Base-by-base conservation (phyloP, 2,888 invertebrate genomes). In the Noctua fimbriata region DNA sequence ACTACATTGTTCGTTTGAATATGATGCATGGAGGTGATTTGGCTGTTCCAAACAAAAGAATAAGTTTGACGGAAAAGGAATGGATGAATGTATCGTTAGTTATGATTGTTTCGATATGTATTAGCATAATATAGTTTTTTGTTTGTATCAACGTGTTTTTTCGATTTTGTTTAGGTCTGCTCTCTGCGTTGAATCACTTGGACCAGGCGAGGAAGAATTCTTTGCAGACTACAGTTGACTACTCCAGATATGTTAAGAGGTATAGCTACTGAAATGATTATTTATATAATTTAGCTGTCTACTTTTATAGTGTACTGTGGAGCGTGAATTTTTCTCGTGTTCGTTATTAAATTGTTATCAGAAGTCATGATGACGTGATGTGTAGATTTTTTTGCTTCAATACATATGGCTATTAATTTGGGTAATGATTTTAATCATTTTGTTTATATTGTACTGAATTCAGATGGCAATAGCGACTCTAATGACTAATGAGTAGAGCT, bases 201-300 rank as follows among this genome's bases (percentile, higher is more conserved):
- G 97, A 95, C 87, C 96, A 96, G 82, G 95, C 97, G 44, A 93
- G 97, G 80, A 95, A 97, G 92, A 97, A 97, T 90, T 97, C 97
- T 87, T 94, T 97, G 78, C 97, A 98, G 88, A 97, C 97, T n/a
- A 97, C 98, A 91, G 97, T 98, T 88, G 99, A 99, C 96, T 99
- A 99, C 96, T 98, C 98, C 67, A 98, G 98, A 96, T 99, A 99
- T 95, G 98, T 99, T 83, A 98, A 98, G 94, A 98, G 98, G 97
- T 97, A 94, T 78, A 58, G 84, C 87, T 89, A 82, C 88, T 88
- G 88, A 88, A 87, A 84, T 83, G 77, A 84, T 88, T 84, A 73
- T 83, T 80, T 80, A 81, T 82, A 79, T 86, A 86, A 90, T 90
- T 90, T 89, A 79, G 60, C 88, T 89, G 89, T 89, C 89, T 90